Percentiles rank a stretch among this genome's conserved stretches.
Conservation (phyloP, 2,888 invertebrate species). For the Brachyptera risi region DNA sequence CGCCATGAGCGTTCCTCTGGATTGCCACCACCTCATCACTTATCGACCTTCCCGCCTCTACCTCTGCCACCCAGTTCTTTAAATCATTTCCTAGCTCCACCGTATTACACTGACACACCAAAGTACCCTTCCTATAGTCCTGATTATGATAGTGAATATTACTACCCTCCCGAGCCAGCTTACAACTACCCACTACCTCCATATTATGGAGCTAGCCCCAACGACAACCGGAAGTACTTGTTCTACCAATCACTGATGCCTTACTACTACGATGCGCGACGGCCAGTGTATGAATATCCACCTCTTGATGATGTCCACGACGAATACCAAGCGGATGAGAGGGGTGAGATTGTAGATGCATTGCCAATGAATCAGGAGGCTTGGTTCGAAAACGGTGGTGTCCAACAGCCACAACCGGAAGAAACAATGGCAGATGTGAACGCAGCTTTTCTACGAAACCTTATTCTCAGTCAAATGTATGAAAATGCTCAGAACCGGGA, state of each 20-base stretch:
- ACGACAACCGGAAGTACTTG: constrained; percentile 47
- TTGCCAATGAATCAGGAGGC: constrained; percentile 64
- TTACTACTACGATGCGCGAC: constrained; percentile 46
- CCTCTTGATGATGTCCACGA: constrained; percentile 55
- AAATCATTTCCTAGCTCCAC: too few relatives aligned
- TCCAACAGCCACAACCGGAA: constrained; percentile 29
- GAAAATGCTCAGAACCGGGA: constrained; percentile 46
- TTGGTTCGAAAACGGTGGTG: constrained; percentile 53
- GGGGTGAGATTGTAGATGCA: constrained; percentile 52
- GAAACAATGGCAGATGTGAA: constrained; percentile 47
- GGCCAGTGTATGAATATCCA: constrained; percentile 46
- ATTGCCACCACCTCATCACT: neutral
- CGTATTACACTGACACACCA: constrained; percentile 49
- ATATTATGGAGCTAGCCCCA: constrained; percentile 46
- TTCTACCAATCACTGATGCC: constrained; percentile 46
- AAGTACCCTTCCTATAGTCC: constrained; percentile 49
- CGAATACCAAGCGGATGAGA: constrained; percentile 57
- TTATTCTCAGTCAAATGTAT: constrained; percentile 62
- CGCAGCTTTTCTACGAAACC: constrained; percentile 62
- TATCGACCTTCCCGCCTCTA: constrained; percentile 1
- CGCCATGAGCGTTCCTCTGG: constrained; percentile 41
- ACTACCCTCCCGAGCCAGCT: constrained; percentile 44
- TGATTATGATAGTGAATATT: constrained; percentile 53
- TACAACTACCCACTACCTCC: constrained; percentile 38
- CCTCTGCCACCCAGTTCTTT: constrained; percentile 22